Conservation (phyloP, 2,888 invertebrate genomes). For the Ametastegia equiseti region DNA sequence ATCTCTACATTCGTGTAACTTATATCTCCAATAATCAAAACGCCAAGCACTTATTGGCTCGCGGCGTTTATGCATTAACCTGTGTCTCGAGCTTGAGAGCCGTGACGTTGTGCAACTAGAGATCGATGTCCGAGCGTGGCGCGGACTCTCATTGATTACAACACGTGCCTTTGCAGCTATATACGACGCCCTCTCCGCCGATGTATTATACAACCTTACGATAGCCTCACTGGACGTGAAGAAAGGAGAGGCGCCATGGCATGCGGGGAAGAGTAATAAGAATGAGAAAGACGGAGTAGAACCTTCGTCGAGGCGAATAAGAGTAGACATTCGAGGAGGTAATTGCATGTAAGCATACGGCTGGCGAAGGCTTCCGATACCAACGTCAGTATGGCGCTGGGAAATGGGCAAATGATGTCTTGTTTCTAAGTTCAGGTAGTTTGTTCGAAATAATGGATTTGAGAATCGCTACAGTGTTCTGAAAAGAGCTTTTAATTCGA, state of each 20-base stretch:
- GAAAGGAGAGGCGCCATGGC: constrained; percentile 2
- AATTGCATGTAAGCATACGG: constrained; percentile 40
- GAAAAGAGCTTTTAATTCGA: not conserved
- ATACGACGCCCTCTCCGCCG: constrained; percentile 23
- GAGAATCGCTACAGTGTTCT: not conserved
- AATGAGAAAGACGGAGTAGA: constrained; percentile 27
- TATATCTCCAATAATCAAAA: constrained; percentile 26
- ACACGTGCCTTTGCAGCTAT: constrained; percentile 43
- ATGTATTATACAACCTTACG: not conserved
- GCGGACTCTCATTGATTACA: constrained; percentile 42
- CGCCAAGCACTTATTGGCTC: constrained; percentile 35
- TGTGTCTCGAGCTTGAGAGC: constrained; percentile 36
- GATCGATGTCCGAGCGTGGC: constrained; percentile 42
- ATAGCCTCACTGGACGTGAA: constrained; percentile 8
- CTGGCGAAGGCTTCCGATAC: constrained; percentile 30
- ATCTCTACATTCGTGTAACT: not conserved
- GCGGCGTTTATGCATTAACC: constrained; percentile 46
- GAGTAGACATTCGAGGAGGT: constrained; percentile 27
- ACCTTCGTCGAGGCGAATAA: not conserved
- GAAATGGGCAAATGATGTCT: constrained; percentile 22
- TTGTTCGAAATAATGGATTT: not conserved
- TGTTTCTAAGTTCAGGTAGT: not conserved
- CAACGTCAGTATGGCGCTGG: constrained; percentile 24
- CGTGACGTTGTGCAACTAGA: constrained; percentile 40
- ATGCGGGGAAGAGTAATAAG: not conserved